phyloP scores from a whole-genome alignment of 2,113 vertebrate genomes.

The Myiopsitta monachus region DNA sequence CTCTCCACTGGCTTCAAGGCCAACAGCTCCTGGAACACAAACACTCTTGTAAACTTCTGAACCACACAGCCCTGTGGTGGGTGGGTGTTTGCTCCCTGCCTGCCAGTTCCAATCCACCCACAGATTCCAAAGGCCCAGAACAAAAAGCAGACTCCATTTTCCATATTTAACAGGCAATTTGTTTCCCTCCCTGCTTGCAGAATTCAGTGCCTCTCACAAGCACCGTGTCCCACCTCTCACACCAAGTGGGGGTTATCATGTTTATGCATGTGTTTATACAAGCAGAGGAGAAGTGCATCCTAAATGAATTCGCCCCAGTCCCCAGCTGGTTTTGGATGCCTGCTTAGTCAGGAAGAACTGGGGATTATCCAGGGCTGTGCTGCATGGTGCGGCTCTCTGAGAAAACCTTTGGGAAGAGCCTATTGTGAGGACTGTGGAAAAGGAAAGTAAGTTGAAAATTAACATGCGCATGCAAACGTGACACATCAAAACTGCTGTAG shows the following conservation, averaged over 20 bases:
- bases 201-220: neutral
- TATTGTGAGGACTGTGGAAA: neutral
- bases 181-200: neutral
- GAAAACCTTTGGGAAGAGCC: neutral
- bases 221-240: neutral
- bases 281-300: neutral
- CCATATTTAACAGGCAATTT: conserved; percentile 43
- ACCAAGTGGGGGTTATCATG: neutral
- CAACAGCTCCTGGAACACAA: conserved; percentile 68
- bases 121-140: conserved; percentile 70
- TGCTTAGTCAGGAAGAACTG: neutral
- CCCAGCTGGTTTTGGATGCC: neutral
- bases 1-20: conserved; percentile 63
- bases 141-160: conserved; percentile 65
- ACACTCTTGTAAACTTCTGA: conserved; percentile 73
- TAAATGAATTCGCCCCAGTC: neutral
- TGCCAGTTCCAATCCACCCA: conserved; percentile 71
- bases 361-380: neutral
- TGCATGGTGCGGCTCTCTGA: neutral
- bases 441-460: neutral
- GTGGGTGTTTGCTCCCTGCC: conserved; percentile 72
- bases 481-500: neutral
- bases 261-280: neutral
- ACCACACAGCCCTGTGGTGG: conserved; percentile 67
- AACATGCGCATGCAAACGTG: neutral